Evolutionary conservation across 1,140 invertebrate genomes (phyloP).

Genomic region (Danaus plexippus): DNA sequence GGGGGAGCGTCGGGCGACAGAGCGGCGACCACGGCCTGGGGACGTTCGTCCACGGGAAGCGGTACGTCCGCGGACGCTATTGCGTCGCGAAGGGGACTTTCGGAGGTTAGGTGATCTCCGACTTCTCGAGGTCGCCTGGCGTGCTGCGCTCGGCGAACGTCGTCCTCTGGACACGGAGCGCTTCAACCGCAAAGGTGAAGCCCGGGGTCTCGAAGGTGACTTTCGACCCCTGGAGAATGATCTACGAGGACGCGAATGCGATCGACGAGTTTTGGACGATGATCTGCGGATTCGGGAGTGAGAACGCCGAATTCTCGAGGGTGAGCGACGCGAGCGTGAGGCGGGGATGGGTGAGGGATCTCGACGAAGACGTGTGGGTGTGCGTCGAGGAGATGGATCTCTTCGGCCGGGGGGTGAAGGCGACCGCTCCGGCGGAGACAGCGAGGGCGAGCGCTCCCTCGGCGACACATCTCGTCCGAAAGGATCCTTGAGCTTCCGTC

Average conservation of each 20-base stretch:
- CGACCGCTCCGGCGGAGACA: constrained; percentile 39
- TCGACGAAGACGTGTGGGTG: constrained; percentile 23
- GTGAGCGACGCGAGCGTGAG: constrained; percentile 20
- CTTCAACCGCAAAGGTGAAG: constrained; percentile 24
- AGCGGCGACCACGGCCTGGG: constrained; percentile 19
- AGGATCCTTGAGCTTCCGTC: constrained; percentile 79
- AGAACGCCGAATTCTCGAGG: constrained; percentile 18
- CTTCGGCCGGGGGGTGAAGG: constrained; percentile 31
- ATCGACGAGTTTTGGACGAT: constrained; percentile 16
- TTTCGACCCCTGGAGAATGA: constrained; percentile 16
- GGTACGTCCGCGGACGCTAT: constrained; percentile 30
- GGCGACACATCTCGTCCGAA: constrained; percentile 82
- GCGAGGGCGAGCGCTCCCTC: constrained; percentile 35
- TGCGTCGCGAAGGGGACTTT: constrained; percentile 10
- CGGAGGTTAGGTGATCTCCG: neutral
- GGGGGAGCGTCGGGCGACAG: constrained; percentile 5
- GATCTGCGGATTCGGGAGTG: constrained; percentile 21
- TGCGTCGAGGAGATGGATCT: constrained; percentile 19
- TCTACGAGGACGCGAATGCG: constrained; percentile 16
- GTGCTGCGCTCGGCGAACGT: constrained; percentile 14
- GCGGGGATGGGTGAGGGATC: constrained; percentile 17
- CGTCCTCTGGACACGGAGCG: constrained; percentile 31
- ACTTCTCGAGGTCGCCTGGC: too few relatives aligned
- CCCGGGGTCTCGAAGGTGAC: constrained; percentile 13
- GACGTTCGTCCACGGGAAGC: constrained; percentile 39